A percentile compares a stretch with the other conserved stretches of the same genome.
phyloP scores from a whole-genome alignment of 92 coral and sea anemone genomes.

The Nematostella vectensis region DNA sequence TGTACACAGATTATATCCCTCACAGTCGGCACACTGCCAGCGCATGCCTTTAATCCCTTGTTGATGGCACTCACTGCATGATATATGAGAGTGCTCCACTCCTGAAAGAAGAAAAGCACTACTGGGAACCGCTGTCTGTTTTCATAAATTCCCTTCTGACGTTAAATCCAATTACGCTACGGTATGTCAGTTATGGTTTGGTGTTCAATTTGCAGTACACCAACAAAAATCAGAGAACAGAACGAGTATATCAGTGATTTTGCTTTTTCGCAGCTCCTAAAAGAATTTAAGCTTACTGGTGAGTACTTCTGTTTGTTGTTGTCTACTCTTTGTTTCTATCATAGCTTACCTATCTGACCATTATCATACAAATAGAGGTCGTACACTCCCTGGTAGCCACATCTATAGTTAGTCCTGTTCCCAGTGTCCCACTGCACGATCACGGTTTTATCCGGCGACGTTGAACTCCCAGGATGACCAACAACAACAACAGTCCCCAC shows the following conservation, averaged over 20 bases:
- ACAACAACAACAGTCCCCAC: slow-evolving; percentile 81
- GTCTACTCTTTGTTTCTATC: too few species aligned
- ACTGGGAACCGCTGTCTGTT: too few species aligned
- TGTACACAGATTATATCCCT: slow-evolving; percentile 43
- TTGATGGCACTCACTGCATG: slow-evolving; percentile 55
- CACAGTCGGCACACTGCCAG: slow-evolving; percentile 67
- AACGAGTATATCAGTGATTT: too few species aligned
- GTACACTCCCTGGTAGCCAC: slow-evolving; percentile 70
- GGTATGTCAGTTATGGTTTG: too few species aligned
- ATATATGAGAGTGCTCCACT: slow-evolving; percentile 40
- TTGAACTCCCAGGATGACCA: slow-evolving; percentile 49
- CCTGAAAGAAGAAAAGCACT: slow-evolving; percentile 46
- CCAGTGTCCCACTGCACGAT: slow-evolving; percentile 90
- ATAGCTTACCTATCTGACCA: slow-evolving; percentile 63
- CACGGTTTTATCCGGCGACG: slow-evolving; percentile 86
- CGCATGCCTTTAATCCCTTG: slow-evolving; percentile 61
- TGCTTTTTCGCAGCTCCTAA: too few species aligned
- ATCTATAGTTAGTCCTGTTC: slow-evolving; percentile 75
- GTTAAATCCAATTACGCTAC: too few species aligned
- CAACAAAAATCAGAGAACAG: too few species aligned
- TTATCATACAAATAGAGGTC: slow-evolving; percentile 66
- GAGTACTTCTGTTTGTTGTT: too few species aligned
- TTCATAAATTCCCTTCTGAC: too few species aligned
- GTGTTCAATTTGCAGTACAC: too few species aligned
- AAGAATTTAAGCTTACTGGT: too few species aligned